Evolutionary conservation across 2,888 invertebrate genomes (phyloP).

Genomic region (Drosophila subsilvestris): DNA sequence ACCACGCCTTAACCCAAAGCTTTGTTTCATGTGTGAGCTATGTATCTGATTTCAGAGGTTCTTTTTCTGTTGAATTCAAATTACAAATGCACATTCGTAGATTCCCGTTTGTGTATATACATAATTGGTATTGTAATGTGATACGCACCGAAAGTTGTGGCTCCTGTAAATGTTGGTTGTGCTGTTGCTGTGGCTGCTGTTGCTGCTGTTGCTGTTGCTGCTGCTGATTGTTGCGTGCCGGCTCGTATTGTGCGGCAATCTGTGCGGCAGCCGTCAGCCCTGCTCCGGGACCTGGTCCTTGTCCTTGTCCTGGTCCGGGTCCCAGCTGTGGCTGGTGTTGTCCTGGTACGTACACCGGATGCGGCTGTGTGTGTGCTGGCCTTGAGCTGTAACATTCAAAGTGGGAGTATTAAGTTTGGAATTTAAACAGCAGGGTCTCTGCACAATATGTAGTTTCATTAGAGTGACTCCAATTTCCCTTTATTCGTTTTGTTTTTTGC

Average conservation of each 20-base stretch:
- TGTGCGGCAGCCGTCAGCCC: conserved; percentile 69
- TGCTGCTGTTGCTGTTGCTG: conserved; percentile 44
- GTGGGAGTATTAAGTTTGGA: conserved; percentile 8
- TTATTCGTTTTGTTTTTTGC: neutral
- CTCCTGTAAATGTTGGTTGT: conserved; percentile 50
- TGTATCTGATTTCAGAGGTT: conserved; percentile 21
- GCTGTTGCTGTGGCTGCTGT: conserved; percentile 37
- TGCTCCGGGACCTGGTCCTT: conserved; percentile 7
- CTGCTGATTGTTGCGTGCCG: conserved; percentile 71
- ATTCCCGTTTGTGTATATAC: conserved; percentile 15
- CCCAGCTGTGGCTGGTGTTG: conserved; percentile 36
- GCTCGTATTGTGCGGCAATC: conserved; percentile 83
- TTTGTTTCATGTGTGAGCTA: conserved; percentile 1
- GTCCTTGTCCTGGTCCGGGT: conserved; percentile 33
- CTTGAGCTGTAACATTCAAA: conserved; percentile 57
- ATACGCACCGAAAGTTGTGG: conserved; percentile 70
- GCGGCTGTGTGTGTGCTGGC: conserved; percentile 61
- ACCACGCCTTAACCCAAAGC: neutral
- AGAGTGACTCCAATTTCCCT: conserved; percentile 22
- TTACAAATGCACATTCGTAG: conserved; percentile 8
- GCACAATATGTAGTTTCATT: conserved; percentile 17
- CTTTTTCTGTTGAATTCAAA: conserved; percentile 12
- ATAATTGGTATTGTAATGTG: conserved; percentile 12
- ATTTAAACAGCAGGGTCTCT: neutral
- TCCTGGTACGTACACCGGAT: conserved; percentile 74